phyloP scores from a whole-genome alignment of 1,140 invertebrate genomes.

The Dendroctonus valens region DNA sequence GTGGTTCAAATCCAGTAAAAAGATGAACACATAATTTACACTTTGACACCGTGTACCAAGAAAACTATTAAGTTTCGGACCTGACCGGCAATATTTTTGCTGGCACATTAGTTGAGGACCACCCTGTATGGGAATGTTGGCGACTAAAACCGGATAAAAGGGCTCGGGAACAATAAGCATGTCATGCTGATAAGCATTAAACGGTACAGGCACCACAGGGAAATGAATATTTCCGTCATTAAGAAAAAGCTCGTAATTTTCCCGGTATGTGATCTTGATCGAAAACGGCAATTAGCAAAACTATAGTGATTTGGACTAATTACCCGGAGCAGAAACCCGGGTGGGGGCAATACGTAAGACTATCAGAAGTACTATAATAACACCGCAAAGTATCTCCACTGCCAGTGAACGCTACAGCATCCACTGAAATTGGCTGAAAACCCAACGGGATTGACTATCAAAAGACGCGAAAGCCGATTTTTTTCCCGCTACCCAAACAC shows the following conservation, averaged over 20 bases:
- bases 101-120: too few relatives aligned
- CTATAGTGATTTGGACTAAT: conserved; percentile 20
- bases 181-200: too few relatives aligned
- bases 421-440: conserved; percentile 25
- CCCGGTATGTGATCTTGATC: conserved; percentile 14
- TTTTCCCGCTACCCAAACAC: not conserved
- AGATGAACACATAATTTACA: too few relatives aligned
- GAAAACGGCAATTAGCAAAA: conserved; percentile 22
- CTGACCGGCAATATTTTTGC: too few relatives aligned
- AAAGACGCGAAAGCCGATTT: conserved; percentile 7
- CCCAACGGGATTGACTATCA: conserved; percentile 4
- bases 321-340: conserved; percentile 4
- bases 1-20: too few relatives aligned
- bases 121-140: not conserved
- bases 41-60: too few relatives aligned
- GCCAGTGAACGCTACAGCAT: conserved; percentile 30
- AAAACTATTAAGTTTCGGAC: too few relatives aligned
- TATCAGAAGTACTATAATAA: conserved; percentile 33
- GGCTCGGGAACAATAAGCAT: too few relatives aligned
- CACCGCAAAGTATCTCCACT: conserved; percentile 29
- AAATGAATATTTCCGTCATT: too few relatives aligned
- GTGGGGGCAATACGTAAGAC: conserved; percentile 26
- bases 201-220: too few relatives aligned
- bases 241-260: conserved; percentile 16
- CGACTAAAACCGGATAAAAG: too few relatives aligned